Evolutionary conservation across 2,797 vertebrate genomes (phyloP), one percentile per base, ranked within the genome.

Genomic region (Delichon dasypus): DNA sequence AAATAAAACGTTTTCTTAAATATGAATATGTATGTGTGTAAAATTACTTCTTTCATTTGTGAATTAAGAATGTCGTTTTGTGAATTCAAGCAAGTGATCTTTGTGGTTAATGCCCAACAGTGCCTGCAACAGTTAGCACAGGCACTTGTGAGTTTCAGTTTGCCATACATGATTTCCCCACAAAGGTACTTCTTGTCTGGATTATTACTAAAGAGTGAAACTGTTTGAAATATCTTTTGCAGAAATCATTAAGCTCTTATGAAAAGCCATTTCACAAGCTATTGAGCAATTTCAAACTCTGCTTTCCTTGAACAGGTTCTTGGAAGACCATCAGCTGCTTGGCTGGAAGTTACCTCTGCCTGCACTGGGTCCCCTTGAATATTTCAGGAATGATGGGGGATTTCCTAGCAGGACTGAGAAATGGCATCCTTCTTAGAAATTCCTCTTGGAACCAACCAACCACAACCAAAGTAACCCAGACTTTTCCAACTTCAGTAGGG

Each of bases 211-310:
- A 93, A 88, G 58, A 85, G 64, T 3, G 44, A 95, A 87, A 79
- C 61, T 91, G 42, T 64, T 89, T 91, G 81, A 92, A 95, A 95
- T 94, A 90, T 62, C 88, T 96, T 71, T 89, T 85, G 76, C 38
- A 88, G 88, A 95, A 97, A 94, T 85, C 88, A 90, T 97, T 93
- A 96, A 86, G 80, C 42, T 64, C 70, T 85, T 85, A 75, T 57
- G 81, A 92, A 64, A 93, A 95, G 64, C 51, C 95, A 93, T 96
- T 96, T 97, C 96, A 97, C 94, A 96, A 96, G 58, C 90, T 96
- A 78, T 90, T 96, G 94, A 87, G 92, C 95, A 97, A 96, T 75
- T 94, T 93, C 88, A 95, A 94, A 89, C 88, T 88, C 79, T 89
- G 85, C 68, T 92, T 97, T 96, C 85, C 84, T 92, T 68, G 75